These are phyloP conservation scores for Gonatopus flavifemur DNA, from an alignment of 1,140 invertebrate genomes.

Conservation along the genomic window DNA sequence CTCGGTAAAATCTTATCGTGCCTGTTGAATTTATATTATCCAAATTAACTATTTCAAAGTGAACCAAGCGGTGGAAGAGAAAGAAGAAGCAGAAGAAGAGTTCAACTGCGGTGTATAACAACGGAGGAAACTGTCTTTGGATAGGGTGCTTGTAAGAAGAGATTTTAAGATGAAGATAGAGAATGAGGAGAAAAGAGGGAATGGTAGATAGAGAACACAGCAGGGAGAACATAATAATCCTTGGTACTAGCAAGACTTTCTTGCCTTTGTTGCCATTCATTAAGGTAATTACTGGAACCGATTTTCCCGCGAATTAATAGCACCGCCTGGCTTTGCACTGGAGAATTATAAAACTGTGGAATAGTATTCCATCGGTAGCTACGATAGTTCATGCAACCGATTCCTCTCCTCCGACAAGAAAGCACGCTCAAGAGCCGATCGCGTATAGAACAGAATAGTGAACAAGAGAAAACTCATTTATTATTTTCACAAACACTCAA, in stretches of 20 bases:
- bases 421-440: background rate
- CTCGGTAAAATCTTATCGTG: too few species aligned
- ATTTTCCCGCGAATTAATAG: slow-evolving; percentile 30
- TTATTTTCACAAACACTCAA: slow-evolving; percentile 28
- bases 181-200: background rate
- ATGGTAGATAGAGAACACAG: slow-evolving; percentile 3
- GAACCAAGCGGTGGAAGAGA: slow-evolving; percentile 54
- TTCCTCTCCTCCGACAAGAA: background rate
- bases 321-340: slow-evolving; percentile 6
- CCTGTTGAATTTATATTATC: too few species aligned
- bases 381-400: background rate
- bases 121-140: slow-evolving; percentile 43
- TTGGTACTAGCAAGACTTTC: slow-evolving; percentile 11
- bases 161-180: slow-evolving; percentile 1
- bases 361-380: background rate
- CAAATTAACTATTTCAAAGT: slow-evolving; percentile 57
- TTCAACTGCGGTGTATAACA: slow-evolving; percentile 53
- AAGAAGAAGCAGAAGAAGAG: too few species aligned
- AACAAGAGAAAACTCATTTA: too few species aligned
- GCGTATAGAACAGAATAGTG: too few species aligned
- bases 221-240: slow-evolving; percentile 27
- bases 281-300: slow-evolving; percentile 41
- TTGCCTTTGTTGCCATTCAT: slow-evolving; percentile 39
- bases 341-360: slow-evolving; percentile 26
- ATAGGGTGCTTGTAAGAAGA: background rate